Conservation (phyloP, 2,113 vertebrate genomes). For the Meles meles region DNA sequence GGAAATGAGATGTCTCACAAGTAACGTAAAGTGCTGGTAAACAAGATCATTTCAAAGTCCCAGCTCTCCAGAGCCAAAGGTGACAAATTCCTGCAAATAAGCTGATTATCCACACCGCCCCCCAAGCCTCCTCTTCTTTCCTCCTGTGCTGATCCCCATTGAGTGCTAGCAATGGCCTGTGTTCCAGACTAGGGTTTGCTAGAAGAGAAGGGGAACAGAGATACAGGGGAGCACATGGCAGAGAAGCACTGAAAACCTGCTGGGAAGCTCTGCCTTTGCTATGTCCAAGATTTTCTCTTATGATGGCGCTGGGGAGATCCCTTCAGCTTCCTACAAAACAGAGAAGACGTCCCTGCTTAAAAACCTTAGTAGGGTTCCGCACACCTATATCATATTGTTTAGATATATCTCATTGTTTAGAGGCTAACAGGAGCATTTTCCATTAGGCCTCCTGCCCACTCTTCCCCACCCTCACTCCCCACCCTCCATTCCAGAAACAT, state of each 20-base stretch:
- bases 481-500: background rate
- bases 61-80: background rate
- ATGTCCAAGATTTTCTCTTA: background rate
- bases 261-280: background rate
- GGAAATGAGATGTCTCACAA: background rate
- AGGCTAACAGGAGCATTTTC: background rate
- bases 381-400: background rate
- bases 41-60: background rate
- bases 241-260: background rate
- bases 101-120: accelerated
- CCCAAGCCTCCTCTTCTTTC: background rate
- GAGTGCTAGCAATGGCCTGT: accelerated
- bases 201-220: background rate
- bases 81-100: background rate
- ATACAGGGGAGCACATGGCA: accelerated
- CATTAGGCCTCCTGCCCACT: background rate
- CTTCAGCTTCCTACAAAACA: background rate
- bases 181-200: background rate
- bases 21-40: background rate
- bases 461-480: background rate
- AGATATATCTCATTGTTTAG: background rate
- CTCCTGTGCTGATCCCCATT: background rate
- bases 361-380: background rate
- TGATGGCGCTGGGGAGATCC: background rate
- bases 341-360: no score